Evolutionary conservation across 2,797 vertebrate species (phyloP).

Genomic region (Lycodopsis pacificus): DNA sequence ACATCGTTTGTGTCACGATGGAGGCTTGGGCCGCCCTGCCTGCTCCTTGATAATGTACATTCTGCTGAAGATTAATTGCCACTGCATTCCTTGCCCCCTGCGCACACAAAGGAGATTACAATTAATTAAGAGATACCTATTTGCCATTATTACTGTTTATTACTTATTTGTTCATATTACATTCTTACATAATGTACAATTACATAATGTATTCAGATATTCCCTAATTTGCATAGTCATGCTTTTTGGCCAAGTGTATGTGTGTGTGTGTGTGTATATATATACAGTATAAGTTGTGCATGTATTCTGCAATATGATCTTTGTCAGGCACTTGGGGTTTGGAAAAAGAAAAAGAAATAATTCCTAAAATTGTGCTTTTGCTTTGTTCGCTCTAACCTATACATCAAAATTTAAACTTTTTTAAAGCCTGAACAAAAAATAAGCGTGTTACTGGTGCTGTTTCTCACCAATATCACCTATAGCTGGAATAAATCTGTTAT

Average conservation of each 20-base stretch:
- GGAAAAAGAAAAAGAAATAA: not conserved
- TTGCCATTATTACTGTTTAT: slow-evolving; percentile 28
- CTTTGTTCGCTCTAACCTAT: not conserved
- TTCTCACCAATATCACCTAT: not conserved
- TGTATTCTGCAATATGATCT: not conserved
- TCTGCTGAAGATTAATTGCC: slow-evolving; percentile 66
- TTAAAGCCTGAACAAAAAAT: not conserved
- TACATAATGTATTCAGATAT: not conserved
- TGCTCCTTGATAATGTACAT: slow-evolving; percentile 49
- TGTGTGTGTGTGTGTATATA: not conserved
- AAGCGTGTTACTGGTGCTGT: not conserved
- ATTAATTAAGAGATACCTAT: slow-evolving; percentile 29
- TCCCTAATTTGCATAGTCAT: not conserved
- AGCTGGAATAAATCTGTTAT: not conserved
- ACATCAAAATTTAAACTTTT: not conserved
- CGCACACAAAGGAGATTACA: slow-evolving; percentile 55
- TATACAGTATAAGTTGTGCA: not conserved
- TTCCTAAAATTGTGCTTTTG: not conserved
- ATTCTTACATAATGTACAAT: not conserved
- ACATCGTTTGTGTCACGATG: slow-evolving; percentile 60
- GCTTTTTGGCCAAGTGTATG: not conserved
- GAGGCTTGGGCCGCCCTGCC: slow-evolving; percentile 29
- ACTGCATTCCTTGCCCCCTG: slow-evolving; percentile 45
- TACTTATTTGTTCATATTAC: slow-evolving; percentile 6
- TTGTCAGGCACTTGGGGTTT: not conserved